Evolutionary conservation across 2,113 vertebrate species (phyloP), one percentile per base, ranked within the genome.

Genomic region (Himantopus leucocephalus): DNA sequence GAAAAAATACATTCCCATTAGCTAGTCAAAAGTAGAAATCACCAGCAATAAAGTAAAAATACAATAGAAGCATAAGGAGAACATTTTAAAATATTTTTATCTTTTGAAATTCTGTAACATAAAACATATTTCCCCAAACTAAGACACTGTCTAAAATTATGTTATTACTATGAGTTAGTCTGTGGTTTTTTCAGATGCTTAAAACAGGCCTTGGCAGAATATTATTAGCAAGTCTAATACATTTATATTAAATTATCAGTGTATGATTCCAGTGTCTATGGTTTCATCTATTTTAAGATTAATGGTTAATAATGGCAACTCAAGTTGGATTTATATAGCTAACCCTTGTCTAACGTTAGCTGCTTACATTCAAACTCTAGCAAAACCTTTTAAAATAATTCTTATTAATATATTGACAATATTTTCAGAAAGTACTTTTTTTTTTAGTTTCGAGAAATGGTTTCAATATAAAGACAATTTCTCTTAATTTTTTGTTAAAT

Each of bases 1-100:
- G 97, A 97, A 98, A 98, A 97, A 98, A 98, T 95, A 97, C 98
- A 98, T 98, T 98, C 98, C 98, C 89, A 98, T 98, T 98, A 98
- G 90, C 81, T 55, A 97, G 95, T 98, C 98, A 95, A 97, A 98
- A 98, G 98, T 97, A 97, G 96, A 97, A 97, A 97, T 95, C 97
- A 82, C 97, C 86, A 83, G 87, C 95, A 91, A 92, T 97, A 97
- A 98, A 97, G 91, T 90, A 91, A 97, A 95, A 97, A 94, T 83
- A 97, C 97, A 97, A 97, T 96, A 90, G 85, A 82, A 78, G 70
- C 92, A 88, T 94, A 94, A 93, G 88, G 71, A 73, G 82, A 73
- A 80, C 37, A 50, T 89, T 96, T 96, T 19, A 84, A 91, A 96
- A 95, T 94, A 95, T 97, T 97, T 98, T 96, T 87, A 89, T 97